phyloP scores from a whole-genome alignment of 2,797 vertebrate species.

The Otolemur crassicaudatus region DNA sequence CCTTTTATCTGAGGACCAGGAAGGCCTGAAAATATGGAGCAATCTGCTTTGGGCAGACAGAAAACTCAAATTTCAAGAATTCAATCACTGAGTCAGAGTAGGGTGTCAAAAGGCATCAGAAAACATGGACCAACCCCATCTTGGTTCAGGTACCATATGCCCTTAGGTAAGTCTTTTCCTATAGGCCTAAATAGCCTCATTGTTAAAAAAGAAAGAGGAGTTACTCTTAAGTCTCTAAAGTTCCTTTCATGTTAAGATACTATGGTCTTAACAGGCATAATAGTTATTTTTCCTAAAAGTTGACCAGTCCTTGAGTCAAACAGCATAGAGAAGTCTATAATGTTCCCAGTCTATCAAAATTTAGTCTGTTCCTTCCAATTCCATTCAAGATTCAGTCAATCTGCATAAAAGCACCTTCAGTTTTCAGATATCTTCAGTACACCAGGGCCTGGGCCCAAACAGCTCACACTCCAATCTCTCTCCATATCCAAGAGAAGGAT shows the following conservation, averaged over 20 bases:
- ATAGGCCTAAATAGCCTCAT: not conserved
- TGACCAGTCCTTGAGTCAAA: conserved; percentile 39
- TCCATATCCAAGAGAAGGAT: conserved; percentile 13
- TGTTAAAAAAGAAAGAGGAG: not conserved
- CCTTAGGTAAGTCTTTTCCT: conserved; percentile 28
- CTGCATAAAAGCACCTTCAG: conserved; percentile 57
- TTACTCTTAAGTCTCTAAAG: not conserved
- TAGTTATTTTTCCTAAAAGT: conserved; percentile 34
- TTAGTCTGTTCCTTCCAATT: conserved; percentile 22
- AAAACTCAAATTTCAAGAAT: conserved; percentile 47
- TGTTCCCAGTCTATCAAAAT: conserved; percentile 37
- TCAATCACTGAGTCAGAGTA: not conserved
- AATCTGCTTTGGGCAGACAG: conserved; percentile 49
- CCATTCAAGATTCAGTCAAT: conserved; percentile 57
- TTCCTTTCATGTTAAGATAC: conserved; percentile 45
- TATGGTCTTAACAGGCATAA: not conserved
- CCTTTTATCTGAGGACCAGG: conserved; percentile 21
- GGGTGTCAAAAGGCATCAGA: not conserved
- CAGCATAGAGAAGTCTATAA: conserved; percentile 38
- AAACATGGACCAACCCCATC: not conserved
- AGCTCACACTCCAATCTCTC: conserved; percentile 6
- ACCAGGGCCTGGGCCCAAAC: not conserved
- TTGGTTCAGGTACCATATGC: not conserved
- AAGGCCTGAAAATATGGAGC: not conserved
- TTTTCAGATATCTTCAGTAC: conserved; percentile 45